Base-by-base conservation (phyloP, 2,888 invertebrate genomes). In the Meloe dianella region DNA sequence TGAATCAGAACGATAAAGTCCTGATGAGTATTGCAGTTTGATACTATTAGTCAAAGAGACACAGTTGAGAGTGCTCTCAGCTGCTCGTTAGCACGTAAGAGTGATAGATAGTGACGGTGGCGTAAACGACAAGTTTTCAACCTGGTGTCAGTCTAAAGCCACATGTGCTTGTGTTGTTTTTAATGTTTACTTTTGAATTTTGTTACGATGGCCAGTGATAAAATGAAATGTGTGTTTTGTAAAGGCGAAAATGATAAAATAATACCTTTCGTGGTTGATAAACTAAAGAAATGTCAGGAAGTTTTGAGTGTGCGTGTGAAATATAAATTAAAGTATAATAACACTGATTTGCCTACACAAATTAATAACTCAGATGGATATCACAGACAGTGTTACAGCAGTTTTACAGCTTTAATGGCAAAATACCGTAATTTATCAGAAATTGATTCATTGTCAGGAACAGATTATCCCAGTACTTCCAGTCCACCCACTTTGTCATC, bases 331-430 rank as follows among this genome's bases (percentile, higher is more conserved):
- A 61, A 65, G 9, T 65, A 63, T 22, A 60, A 14, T 62, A 57
- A 65, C 32, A 61, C 63, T 20, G 12, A 60, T 63, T 56, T 68
- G 60, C 65, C 68, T 57, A 57, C 12, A 3, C 12, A 60, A 38
- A 32, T 64, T 17, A 64, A 60, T 64, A 10, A 29, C 1, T 35
- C 57, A n/a, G 65, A 68, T 68, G 68, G 65, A 65, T 68, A 68
- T 63, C 65, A 65, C 24, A 65, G 60, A 68, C 65, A 68, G 17
- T 65, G 65, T 61, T 65, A 63, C 41, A 60, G 63, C 27, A 68
- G 54, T 68, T 68, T 65, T 61, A 68, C 63, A 32, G 63, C 60
- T 57, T 65, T 65, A 58, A 68, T 68, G 65, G 61, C 60, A 61
- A 68, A 68, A 65, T 65, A 65, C 24, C 65, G 65, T n/a, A n/a